phyloP scores from a whole-genome alignment of 1,140 invertebrate species.

The Drosophila elegans region DNA sequence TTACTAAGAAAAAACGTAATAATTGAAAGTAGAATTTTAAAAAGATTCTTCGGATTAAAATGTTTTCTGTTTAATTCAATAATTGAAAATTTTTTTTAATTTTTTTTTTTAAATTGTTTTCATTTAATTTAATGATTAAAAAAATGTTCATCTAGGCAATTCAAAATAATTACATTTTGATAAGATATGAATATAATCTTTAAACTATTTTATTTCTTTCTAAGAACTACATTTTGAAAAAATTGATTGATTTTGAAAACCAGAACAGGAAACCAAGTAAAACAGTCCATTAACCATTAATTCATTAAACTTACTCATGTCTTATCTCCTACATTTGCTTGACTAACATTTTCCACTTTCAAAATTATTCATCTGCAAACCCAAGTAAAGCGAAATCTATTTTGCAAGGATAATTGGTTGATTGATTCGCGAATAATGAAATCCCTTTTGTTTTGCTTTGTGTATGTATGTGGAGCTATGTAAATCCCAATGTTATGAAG shows the following conservation, averaged over 20 bases:
- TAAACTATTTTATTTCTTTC: too few species aligned
- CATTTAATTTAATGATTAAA: too few species aligned
- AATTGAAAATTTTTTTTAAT: too few species aligned
- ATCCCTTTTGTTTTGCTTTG: conserved; percentile 38
- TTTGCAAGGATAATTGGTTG: conserved; percentile 4
- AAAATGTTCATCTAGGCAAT: too few species aligned
- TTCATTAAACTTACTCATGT: neutral
- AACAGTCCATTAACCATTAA: neutral
- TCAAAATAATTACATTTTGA: too few species aligned
- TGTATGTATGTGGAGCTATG: conserved; percentile 39
- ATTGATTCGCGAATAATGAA: neutral
- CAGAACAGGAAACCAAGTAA: neutral
- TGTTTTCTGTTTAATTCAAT: too few species aligned
- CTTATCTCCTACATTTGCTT: neutral
- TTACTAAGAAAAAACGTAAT: too few species aligned
- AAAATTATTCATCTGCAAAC: conserved; percentile 1
- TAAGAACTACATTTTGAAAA: too few species aligned
- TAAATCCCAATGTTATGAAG: conserved; percentile 33
- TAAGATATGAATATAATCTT: too few species aligned
- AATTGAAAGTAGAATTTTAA: too few species aligned
- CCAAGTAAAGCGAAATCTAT: neutral
- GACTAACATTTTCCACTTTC: neutral
- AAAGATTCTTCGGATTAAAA: too few species aligned
- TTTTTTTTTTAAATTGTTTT: too few species aligned
- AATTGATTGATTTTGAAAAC: neutral